phyloP scores from a whole-genome alignment of 2,888 invertebrate species.

The Andrena camellia region DNA sequence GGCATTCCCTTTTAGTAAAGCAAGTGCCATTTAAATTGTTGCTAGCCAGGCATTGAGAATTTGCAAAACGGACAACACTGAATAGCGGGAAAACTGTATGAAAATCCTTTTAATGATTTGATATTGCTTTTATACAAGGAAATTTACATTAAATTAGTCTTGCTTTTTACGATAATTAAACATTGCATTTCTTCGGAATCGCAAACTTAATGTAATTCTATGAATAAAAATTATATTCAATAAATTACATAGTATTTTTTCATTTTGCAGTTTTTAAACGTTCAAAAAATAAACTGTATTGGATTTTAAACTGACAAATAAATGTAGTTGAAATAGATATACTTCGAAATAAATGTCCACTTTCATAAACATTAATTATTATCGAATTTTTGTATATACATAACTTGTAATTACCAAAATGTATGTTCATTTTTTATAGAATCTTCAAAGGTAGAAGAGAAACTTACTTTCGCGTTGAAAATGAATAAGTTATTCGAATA shows the following conservation, averaged over 20 bases:
- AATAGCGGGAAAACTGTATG: constrained; percentile 89
- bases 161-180: neutral
- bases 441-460: neutral
- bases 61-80: constrained; percentile 92
- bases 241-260: too few species aligned
- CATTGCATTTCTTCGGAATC: neutral
- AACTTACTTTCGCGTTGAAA: neutral
- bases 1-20: constrained; percentile 91
- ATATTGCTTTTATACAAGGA: neutral
- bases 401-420: too few species aligned
- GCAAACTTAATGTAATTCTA: neutral
- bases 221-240: neutral
- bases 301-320: neutral
- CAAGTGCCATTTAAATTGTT: constrained; percentile 91
- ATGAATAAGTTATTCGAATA: neutral
- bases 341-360: neutral
- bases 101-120: constrained; percentile 50
- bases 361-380: too few species aligned
- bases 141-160: neutral
- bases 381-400: too few species aligned
- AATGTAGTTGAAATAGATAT: neutral
- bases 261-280: too few species aligned
- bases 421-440: too few species aligned
- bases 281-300: too few species aligned
- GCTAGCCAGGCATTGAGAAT: constrained; percentile 89